Evolutionary conservation across 2,113 vertebrate genomes (phyloP), one percentile per base, ranked within the genome.

Genomic region (Sceloporus tristichus): DNA sequence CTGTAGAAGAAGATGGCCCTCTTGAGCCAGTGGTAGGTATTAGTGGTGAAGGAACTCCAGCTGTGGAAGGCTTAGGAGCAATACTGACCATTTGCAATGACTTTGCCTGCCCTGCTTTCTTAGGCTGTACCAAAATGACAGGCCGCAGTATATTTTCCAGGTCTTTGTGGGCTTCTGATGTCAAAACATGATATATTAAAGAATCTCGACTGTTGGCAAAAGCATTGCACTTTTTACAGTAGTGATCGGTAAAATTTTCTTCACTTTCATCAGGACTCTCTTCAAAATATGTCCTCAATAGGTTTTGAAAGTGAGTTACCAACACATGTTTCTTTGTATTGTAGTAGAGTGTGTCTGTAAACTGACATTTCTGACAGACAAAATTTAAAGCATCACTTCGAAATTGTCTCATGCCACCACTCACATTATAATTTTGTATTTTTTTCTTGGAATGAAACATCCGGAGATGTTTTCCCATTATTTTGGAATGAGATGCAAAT

Each of bases 101-200:
- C 92, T 96, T 97, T 85, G 93, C 29, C 0, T 95, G 85, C 42
- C 96, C 94, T 75, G 95, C 83, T 85, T 96, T 95, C 94, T 92
- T 96, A 92, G 95, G 95, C 5, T 92, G 96, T 87, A 99, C 98
- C 54, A 96, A 97, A 93, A 99, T 98, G 86, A 98, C 86, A 56
- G 96, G 94, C 48, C 98, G 96, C 54, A 99, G 97, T 83, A 98
- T 98, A 62, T 97, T 96, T 87, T 97, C 98, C 92, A 99, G 88
- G 77, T 98, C 97, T 92, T 97, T 96, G 94, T 99, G 99, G 14
- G 92, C 94, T 34, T 99, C 98, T 1, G 98, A 97, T 1, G 98
- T 97, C 92, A 99, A 90, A 90, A 99, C 95, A 85, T 99, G 99
- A 88, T 98, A 99, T 91, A 99, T 96, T 90, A 99, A 95, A 76